phyloP scores from a whole-genome alignment of 92 coral and sea anemone genomes.

The Muricea muricata region DNA sequence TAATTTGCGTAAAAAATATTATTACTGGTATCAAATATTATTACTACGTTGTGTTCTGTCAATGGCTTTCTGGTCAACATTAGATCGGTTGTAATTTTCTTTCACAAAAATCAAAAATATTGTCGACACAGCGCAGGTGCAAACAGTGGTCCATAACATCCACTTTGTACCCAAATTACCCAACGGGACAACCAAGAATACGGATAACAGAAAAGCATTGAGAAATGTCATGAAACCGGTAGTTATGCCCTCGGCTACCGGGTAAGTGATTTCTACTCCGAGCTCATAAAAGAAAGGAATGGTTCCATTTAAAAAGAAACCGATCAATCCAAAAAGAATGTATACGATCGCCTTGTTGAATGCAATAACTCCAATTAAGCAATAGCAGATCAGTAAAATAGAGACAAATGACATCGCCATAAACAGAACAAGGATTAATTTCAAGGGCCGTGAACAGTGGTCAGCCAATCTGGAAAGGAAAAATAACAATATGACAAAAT shows the following conservation, averaged over 20 bases:
- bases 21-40: too few species aligned
- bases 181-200: constrained; percentile 91
- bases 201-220: constrained; percentile 76
- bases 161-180: too few species aligned
- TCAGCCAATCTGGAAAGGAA: constrained; percentile 81
- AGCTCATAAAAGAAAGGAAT: constrained; percentile 82
- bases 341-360: constrained; percentile 70
- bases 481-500: constrained; percentile 35
- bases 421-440: constrained; percentile 72
- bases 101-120: too few species aligned
- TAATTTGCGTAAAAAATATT: too few species aligned
- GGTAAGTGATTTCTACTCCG: constrained; percentile 94
- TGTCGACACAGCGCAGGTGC: too few species aligned
- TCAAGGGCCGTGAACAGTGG: constrained; percentile 77
- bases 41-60: too few species aligned
- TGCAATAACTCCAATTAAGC: constrained; percentile 82
- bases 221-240: constrained; percentile 85
- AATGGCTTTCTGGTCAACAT: too few species aligned
- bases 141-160: too few species aligned
- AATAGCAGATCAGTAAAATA: constrained; percentile 75
- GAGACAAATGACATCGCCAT: constrained; percentile 72
- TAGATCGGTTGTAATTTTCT: too few species aligned
- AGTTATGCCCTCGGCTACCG: too few species aligned
- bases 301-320: too few species aligned
- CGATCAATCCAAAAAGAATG: constrained; percentile 70